A percentile compares a stretch with the other conserved stretches of the same genome.
Evolutionary conservation across 2,888 invertebrate genomes (phyloP).

Genomic region (Biston betularia): DNA sequence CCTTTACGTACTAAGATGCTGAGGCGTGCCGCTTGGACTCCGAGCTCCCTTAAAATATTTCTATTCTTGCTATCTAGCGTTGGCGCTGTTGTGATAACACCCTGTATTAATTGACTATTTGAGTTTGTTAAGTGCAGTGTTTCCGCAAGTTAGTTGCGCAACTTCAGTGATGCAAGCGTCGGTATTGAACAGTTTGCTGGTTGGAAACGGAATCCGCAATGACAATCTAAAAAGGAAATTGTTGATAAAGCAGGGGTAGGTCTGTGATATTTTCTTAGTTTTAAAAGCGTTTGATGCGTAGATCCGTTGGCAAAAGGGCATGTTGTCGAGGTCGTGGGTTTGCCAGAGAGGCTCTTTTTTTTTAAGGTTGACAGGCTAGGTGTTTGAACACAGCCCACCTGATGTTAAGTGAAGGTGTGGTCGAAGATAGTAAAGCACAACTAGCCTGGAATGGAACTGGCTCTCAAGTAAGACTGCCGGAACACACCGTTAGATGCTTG

Average conservation of each 20-base stretch:
- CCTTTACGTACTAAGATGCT: slow-evolving; percentile 79
- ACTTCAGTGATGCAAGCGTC: slow-evolving; percentile 10
- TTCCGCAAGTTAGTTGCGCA: slow-evolving; percentile 27
- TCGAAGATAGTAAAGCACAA: too few species aligned
- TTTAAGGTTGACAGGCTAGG: too few species aligned
- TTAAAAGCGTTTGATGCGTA: too few species aligned
- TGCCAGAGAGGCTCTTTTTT: too few species aligned
- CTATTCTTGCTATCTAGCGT: slow-evolving; percentile 60
- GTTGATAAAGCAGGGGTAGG: not conserved
- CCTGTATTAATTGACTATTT: slow-evolving; percentile 48
- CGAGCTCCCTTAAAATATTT: slow-evolving; percentile 63
- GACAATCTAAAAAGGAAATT: not conserved
- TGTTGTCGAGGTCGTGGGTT: too few species aligned
- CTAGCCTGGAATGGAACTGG: too few species aligned
- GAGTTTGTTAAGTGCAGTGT: slow-evolving; percentile 37
- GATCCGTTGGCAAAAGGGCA: too few species aligned
- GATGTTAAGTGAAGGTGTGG: too few species aligned
- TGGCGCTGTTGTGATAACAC: slow-evolving; percentile 41
- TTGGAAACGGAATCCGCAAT: not conserved
- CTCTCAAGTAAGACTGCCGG: too few species aligned
- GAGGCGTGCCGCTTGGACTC: slow-evolving; percentile 65
- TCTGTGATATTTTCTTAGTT: too few species aligned
- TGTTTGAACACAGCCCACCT: too few species aligned
- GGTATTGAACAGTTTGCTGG: not conserved
- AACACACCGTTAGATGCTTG: too few species aligned